Percentiles rank a stretch among this genome's conserved stretches.
Evolutionary conservation across 2,888 invertebrate species (phyloP).

Genomic region (Melanophora roralis): DNA sequence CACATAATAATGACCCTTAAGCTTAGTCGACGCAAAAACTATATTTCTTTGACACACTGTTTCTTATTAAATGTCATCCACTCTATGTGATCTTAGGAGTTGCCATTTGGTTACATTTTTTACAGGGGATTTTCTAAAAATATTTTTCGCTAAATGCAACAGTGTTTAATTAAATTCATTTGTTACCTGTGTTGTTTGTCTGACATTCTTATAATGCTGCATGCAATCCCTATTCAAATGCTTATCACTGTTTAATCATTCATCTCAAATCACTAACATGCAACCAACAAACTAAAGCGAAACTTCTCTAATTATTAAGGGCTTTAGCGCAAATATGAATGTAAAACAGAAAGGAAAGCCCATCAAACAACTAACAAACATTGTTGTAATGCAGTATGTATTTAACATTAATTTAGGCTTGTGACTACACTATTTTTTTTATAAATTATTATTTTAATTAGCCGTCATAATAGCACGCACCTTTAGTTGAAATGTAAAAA

Average conservation of each 20-base stretch:
- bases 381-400: slow-evolving; percentile 7
- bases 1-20: too few species aligned
- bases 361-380: slow-evolving; percentile 26
- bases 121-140: too few species aligned
- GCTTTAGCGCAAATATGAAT: neutral
- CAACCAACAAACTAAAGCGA: neutral
- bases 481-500: slow-evolving; percentile 24
- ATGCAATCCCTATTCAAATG: slow-evolving; percentile 29
- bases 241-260: slow-evolving; percentile 37
- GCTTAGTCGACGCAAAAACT: too few species aligned
- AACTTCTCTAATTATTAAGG: neutral
- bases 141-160: too few species aligned
- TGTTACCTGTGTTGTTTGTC: slow-evolving; percentile 22
- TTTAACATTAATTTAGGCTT: slow-evolving; percentile 40
- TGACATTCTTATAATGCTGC: slow-evolving; percentile 22
- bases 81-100: too few species aligned
- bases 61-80: too few species aligned
- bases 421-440: neutral
- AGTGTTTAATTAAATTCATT: too few species aligned
- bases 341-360: neutral
- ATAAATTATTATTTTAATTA: slow-evolving; percentile 55
- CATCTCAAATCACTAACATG: slow-evolving; percentile 17
- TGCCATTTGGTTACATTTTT: too few species aligned
- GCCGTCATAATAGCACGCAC: slow-evolving; percentile 47
- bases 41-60: too few species aligned